These are phyloP conservation scores for Colletes gigas DNA, from an alignment of 1,140 invertebrate species.

Conservation along the genomic window DNA sequence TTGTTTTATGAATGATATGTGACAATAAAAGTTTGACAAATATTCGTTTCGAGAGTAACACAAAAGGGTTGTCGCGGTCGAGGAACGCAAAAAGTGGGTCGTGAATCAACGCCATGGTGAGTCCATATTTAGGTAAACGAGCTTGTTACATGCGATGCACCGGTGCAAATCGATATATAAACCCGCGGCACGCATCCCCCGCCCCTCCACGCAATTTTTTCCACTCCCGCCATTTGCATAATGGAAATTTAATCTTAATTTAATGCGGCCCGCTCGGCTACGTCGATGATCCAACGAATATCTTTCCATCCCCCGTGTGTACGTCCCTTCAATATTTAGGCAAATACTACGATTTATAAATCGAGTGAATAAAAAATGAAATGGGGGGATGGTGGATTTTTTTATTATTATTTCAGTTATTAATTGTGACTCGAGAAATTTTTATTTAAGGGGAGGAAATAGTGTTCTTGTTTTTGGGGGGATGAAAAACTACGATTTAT, in stretches of 20 bases:
- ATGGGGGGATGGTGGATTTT: no score
- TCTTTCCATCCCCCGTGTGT: background rate
- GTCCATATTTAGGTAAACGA: conserved; percentile 60
- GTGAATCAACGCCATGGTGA: conserved; percentile 33
- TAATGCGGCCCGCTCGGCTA: background rate
- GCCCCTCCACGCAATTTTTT: conserved; percentile 40
- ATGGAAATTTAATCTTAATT: conserved; percentile 53
- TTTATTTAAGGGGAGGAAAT: no score
- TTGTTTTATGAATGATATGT: no score
- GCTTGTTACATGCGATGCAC: conserved; percentile 55
- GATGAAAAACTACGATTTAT: no score
- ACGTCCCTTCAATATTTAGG: background rate
- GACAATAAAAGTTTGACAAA: conserved; percentile 39
- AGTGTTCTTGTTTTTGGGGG: no score
- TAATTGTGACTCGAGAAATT: no score
- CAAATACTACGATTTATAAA: background rate
- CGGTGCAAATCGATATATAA: conserved; percentile 53
- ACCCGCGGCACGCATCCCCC: conserved; percentile 23
- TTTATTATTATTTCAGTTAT: no score
- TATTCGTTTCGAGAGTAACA: background rate
- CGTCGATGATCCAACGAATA: conserved; percentile 7
- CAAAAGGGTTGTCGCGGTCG: conserved; percentile 18
- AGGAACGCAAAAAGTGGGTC: conserved; percentile 52
- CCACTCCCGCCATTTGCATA: conserved; percentile 35
- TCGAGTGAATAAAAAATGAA: background rate